Conservation (phyloP, 2,888 invertebrate genomes). For the Tuberolachnus salignus region DNA sequence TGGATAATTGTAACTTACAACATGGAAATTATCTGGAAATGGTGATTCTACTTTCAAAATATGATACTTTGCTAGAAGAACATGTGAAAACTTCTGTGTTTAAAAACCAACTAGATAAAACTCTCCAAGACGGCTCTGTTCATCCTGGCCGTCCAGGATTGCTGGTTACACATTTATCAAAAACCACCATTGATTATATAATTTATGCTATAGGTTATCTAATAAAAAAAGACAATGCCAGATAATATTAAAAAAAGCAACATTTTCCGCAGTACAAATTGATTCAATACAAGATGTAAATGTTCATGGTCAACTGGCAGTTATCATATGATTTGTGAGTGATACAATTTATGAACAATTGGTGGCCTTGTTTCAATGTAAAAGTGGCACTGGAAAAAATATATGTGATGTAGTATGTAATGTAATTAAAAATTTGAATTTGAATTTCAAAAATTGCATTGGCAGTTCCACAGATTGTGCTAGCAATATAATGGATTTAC, state of each 20-base stretch:
- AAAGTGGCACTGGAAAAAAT: slow-evolving; percentile 16
- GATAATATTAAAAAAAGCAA: slow-evolving; percentile 4
- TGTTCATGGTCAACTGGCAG: slow-evolving; percentile 2
- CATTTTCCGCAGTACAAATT: not conserved
- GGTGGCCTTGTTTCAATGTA: not conserved
- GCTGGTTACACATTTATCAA: slow-evolving; percentile 3
- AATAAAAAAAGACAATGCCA: not conserved
- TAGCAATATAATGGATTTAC: slow-evolving; percentile 15
- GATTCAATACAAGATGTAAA: not conserved
- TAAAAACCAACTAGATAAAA: not conserved
- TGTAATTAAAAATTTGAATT: not conserved
- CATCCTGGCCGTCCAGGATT: not conserved
- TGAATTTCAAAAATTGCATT: slow-evolving; percentile 6
- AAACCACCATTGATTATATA: slow-evolving; percentile 12
- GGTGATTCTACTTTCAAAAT: slow-evolving; percentile 1
- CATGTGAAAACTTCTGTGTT: not conserved
- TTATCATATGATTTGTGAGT: slow-evolving; percentile 12
- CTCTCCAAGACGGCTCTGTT: not conserved
- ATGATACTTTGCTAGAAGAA: not conserved
- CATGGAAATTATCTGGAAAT: slow-evolving; percentile 12
- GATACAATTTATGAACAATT: not conserved
- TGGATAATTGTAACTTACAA: not conserved
- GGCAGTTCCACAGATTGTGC: slow-evolving; percentile 12
- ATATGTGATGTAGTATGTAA: not conserved
- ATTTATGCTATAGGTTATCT: not conserved